Evolutionary conservation across 2,797 vertebrate species (phyloP).

Genomic region (Sebastiscus albofasciatus): DNA sequence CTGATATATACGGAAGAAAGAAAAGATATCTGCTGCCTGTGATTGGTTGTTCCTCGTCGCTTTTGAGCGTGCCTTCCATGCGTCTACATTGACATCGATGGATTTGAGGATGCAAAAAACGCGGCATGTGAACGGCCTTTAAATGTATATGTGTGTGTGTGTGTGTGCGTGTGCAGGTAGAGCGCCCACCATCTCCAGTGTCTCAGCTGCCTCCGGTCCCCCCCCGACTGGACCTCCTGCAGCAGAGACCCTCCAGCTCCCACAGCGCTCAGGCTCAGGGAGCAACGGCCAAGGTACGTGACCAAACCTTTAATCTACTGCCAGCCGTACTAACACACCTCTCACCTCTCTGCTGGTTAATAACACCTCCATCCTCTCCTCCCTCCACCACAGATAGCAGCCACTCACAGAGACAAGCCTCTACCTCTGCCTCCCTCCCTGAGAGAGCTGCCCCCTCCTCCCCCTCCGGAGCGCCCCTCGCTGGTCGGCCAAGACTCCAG

Average conservation of each 20-base stretch:
- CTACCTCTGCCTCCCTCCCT: conserved; percentile 91
- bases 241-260: conserved; percentile 85
- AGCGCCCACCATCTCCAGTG: conserved; percentile 93
- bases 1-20: too few species aligned
- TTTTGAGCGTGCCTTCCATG: too few species aligned
- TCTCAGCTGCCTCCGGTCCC: conserved; percentile 94
- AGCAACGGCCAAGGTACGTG: conserved; percentile 86
- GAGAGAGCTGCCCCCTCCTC: conserved; percentile 92
- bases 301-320: neutral
- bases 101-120: too few species aligned
- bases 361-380: neutral
- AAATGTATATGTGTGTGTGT: neutral
- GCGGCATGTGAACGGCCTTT: too few species aligned
- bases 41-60: too few species aligned
- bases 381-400: conserved; percentile 78
- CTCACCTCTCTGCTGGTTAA: neutral
- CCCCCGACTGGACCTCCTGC: conserved; percentile 92
- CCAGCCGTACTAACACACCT: neutral
- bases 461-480: conserved; percentile 90
- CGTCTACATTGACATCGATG: too few species aligned
- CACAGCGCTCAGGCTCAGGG: conserved; percentile 85
- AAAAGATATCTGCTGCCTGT: too few species aligned
- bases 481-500: conserved; percentile 75
- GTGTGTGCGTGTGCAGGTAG: conserved; percentile 81
- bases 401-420: conserved; percentile 94